These are phyloP conservation scores for Thereva unica DNA, from an alignment of 2,888 invertebrate species.

Conservation along the genomic window DNA sequence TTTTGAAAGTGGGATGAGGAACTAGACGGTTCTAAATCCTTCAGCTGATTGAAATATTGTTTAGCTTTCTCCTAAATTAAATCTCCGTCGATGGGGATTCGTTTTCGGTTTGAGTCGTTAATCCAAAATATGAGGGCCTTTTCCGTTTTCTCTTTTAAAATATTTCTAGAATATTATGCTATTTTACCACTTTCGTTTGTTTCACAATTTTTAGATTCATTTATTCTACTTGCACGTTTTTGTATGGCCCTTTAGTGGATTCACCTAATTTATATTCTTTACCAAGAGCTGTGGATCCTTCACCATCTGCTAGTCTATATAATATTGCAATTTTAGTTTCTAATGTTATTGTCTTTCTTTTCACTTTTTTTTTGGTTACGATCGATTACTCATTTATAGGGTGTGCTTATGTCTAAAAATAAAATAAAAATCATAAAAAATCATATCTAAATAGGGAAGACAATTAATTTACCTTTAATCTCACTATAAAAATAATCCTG, in stretches of 20 bases:
- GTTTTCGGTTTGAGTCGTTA: conserved; percentile 40
- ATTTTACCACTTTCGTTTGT: neutral
- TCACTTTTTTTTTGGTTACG: conserved; percentile 9
- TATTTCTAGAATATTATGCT: conserved; percentile 35
- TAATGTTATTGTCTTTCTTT: conserved; percentile 12
- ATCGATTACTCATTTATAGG: conserved; percentile 14
- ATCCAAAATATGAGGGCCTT: conserved; percentile 44
- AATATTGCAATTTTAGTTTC: conserved; percentile 16
- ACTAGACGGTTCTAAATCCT: conserved; percentile 38
- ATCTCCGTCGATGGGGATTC: conserved; percentile 40
- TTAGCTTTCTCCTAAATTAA: conserved; percentile 42
- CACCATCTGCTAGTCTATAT: conserved; percentile 20
- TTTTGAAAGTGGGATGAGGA: conserved; percentile 11
- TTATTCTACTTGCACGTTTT: conserved; percentile 9
- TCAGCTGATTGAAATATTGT: conserved; percentile 40
- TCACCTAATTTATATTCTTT: conserved; percentile 18
- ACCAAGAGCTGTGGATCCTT: conserved; percentile 25
- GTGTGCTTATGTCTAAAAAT: conserved; percentile 21
- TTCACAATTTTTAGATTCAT: neutral
- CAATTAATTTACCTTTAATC: neutral
- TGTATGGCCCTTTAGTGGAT: conserved; percentile 19
- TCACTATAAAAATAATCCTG: neutral
- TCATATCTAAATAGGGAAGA: neutral
- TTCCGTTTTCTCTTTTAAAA: conserved; percentile 43
- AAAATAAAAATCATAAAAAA: conserved; percentile 19